Percentiles rank a stretch among this genome's conserved stretches.
Evolutionary conservation across 2,113 vertebrate species (phyloP).

Genomic region (Rhinopithecus roxellana): DNA sequence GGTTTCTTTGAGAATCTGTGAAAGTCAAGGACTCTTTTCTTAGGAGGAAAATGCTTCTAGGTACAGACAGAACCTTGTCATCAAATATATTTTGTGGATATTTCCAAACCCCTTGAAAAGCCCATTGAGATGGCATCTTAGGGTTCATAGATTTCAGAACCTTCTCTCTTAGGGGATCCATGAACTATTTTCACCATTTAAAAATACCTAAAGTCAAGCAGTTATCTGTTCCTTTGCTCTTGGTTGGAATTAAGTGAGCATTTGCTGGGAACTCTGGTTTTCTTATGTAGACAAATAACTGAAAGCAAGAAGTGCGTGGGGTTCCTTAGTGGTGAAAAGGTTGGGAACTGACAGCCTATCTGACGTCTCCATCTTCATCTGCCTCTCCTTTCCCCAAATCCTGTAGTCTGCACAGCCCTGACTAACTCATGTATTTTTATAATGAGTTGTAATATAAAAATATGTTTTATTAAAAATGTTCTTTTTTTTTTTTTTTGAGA

Average conservation of each 20-base stretch:
- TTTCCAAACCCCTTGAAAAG: neutral
- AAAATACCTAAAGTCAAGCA: neutral
- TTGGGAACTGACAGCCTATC: neutral
- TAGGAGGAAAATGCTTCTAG: neutral
- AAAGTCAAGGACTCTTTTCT: neutral
- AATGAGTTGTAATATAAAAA: no score
- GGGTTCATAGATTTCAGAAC: neutral
- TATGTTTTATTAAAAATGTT: no score
- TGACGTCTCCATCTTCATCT: neutral
- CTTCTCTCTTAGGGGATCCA: neutral
- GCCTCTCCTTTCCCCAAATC: neutral
- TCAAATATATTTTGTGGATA: neutral
- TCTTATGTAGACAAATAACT: neutral
- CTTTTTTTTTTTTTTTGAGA: no score
- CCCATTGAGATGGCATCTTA: neutral
- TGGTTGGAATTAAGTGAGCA: neutral
- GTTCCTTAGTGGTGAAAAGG: neutral
- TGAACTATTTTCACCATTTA: neutral
- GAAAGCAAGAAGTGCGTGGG: neutral
- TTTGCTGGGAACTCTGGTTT: neutral
- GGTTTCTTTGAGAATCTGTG: neutral
- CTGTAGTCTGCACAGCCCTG: neutral
- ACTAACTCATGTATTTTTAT: neutral
- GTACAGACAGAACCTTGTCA: neutral
- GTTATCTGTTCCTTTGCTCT: neutral